Percentiles rank a stretch among this genome's conserved stretches.
These are phyloP conservation scores for Sparus aurata DNA, from an alignment of 2,797 vertebrate genomes.

Conservation along the genomic window DNA sequence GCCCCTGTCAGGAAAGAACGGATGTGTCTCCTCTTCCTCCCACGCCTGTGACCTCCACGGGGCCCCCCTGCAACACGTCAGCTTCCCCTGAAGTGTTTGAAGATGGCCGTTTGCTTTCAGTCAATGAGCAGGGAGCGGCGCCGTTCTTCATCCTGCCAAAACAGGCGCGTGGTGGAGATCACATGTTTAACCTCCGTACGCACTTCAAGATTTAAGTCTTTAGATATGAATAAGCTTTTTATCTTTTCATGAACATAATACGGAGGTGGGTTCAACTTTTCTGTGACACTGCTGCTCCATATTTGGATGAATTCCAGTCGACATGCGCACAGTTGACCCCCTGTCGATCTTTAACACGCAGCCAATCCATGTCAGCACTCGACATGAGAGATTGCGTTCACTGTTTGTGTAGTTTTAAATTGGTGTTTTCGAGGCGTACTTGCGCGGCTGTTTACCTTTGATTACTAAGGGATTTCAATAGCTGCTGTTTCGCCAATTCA, in stretches of 20 bases:
- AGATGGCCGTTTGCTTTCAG: constrained; percentile 67
- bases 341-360: constrained; percentile 39
- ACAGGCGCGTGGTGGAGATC: constrained; percentile 53
- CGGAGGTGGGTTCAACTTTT: neutral
- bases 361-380: constrained; percentile 24
- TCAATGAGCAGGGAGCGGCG: constrained; percentile 50
- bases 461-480: constrained; percentile 25
- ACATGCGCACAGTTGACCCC: constrained; percentile 27
- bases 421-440: constrained; percentile 15
- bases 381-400: constrained; percentile 27
- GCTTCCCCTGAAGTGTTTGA: constrained; percentile 76
- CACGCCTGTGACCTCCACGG: constrained; percentile 77
- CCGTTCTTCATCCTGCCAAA: constrained; percentile 54
- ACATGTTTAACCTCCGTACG: constrained; percentile 27
- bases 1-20: constrained; percentile 70
- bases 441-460: constrained; percentile 31
- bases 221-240: neutral
- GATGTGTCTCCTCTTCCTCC: constrained; percentile 80
- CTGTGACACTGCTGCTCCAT: neutral
- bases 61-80: constrained; percentile 79
- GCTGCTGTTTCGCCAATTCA: constrained; percentile 27
- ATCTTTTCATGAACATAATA: neutral
- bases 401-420: constrained; percentile 25
- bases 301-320: constrained; percentile 7
- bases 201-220: constrained; percentile 12